Evolutionary conservation across 1,140 invertebrate genomes (phyloP).

Genomic region (Oreohelix idahoensis): DNA sequence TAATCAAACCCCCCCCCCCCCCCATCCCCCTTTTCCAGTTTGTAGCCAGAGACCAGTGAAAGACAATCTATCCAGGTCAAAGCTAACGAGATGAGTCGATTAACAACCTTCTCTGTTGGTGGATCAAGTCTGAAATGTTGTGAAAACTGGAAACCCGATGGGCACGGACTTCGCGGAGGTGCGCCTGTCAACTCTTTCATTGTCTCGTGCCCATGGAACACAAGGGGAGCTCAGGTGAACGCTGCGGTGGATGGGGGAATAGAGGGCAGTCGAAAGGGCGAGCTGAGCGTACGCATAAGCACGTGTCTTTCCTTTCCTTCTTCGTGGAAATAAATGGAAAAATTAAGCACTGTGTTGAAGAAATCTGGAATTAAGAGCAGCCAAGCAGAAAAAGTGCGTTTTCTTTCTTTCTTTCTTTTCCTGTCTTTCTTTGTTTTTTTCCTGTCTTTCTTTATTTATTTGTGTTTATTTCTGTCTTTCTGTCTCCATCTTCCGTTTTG

Average conservation of each 20-base stretch:
- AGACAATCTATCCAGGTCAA: constrained; percentile 1
- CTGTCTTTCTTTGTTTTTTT: neutral
- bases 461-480: neutral
- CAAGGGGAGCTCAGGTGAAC: neutral
- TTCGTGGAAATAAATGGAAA: neutral
- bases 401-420: neutral
- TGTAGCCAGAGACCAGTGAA: neutral
- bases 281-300: neutral
- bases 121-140: neutral
- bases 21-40: neutral
- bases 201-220: neutral
- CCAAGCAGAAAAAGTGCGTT: no score
- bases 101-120: neutral
- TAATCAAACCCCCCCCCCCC: no score
- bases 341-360: neutral
- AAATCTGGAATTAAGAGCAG: neutral
- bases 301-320: neutral
- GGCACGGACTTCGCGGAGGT: neutral
- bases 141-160: neutral
- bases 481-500: neutral
- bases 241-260: neutral
- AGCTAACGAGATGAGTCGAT: neutral
- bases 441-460: neutral
- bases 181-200: neutral
- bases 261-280: neutral